Evolutionary conservation across 1,140 invertebrate genomes (phyloP).

Genomic region (Drosophila ambigua): DNA sequence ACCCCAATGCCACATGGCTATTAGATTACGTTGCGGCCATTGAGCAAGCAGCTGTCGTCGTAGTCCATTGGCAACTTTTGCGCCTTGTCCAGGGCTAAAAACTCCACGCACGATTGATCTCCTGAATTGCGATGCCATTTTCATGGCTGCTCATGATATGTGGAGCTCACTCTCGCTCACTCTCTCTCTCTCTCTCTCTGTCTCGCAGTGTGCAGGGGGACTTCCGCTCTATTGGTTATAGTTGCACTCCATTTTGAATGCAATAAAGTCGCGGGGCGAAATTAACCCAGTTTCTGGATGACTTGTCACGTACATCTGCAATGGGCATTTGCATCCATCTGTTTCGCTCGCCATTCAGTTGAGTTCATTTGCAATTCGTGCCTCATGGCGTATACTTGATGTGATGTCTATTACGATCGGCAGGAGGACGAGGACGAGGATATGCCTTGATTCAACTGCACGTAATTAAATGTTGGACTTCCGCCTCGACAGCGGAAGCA

Average conservation of each 20-base stretch:
- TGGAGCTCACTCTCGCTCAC: conserved; percentile 6
- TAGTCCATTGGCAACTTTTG: conserved; percentile 37
- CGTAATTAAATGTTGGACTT: conserved; percentile 66
- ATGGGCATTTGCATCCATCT: conserved; percentile 42
- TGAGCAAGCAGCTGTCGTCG: conserved; percentile 52
- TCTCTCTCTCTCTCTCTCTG: background rate
- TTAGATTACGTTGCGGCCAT: conserved; percentile 68
- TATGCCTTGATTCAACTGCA: conserved; percentile 14
- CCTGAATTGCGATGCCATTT: conserved; percentile 41
- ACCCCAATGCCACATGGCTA: conserved; percentile 39
- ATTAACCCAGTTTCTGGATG: conserved; percentile 64
- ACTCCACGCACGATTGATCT: conserved; percentile 50
- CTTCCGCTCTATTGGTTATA: conserved; percentile 41
- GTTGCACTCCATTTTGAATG: conserved; percentile 54
- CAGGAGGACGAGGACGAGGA: background rate
- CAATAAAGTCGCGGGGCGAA: conserved; percentile 60
- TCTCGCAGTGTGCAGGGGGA: background rate
- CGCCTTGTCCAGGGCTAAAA: conserved; percentile 22
- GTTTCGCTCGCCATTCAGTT: conserved; percentile 41
- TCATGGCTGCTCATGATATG: conserved; percentile 44
- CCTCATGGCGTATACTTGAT: conserved; percentile 50
- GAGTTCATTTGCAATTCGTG: conserved; percentile 15
- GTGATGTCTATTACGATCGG: conserved; percentile 29
- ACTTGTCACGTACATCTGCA: conserved; percentile 44
- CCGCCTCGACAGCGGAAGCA: conserved; percentile 39